phyloP scores from a whole-genome alignment of 1,140 invertebrate genomes.

The Apis dorsata region DNA sequence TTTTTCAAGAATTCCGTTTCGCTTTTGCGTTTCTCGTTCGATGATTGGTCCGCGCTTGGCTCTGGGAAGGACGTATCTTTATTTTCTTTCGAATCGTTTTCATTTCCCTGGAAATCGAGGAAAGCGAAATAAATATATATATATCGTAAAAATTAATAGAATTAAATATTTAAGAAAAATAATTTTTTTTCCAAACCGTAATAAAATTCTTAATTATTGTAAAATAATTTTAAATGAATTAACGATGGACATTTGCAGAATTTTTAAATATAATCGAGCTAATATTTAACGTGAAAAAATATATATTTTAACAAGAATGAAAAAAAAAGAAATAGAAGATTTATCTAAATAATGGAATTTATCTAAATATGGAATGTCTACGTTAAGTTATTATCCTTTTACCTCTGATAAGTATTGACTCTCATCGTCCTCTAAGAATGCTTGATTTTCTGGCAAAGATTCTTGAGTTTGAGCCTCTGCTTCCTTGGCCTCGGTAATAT shows the following conservation, averaged over 20 bases:
- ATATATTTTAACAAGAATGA: background rate
- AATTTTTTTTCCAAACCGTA: too few species aligned
- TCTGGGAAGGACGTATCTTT: background rate
- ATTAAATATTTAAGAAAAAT: too few species aligned
- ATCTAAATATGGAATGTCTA: background rate
- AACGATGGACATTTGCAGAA: too few species aligned
- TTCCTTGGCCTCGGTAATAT: slow-evolving; percentile 53
- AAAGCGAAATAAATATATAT: too few species aligned
- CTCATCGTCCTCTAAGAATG: slow-evolving; percentile 1
- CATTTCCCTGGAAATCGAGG: slow-evolving; percentile 3
- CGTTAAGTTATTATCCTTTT: slow-evolving; percentile 22
- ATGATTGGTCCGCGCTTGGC: background rate
- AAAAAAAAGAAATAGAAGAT: background rate
- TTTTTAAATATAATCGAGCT: too few species aligned
- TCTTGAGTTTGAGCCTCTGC: slow-evolving; percentile 25
- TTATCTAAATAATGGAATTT: background rate
- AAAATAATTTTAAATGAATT: too few species aligned
- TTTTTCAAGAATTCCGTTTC: slow-evolving; percentile 27
- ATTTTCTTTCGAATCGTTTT: background rate
- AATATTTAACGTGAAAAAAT: background rate
- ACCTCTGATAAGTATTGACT: slow-evolving; percentile 23
- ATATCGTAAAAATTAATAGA: too few species aligned
- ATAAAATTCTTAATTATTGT: too few species aligned
- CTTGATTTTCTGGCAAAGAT: background rate
- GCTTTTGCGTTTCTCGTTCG: slow-evolving; percentile 1